Conservation (phyloP, 2,888 invertebrate species). For the Ryuthela nishihirai region DNA sequence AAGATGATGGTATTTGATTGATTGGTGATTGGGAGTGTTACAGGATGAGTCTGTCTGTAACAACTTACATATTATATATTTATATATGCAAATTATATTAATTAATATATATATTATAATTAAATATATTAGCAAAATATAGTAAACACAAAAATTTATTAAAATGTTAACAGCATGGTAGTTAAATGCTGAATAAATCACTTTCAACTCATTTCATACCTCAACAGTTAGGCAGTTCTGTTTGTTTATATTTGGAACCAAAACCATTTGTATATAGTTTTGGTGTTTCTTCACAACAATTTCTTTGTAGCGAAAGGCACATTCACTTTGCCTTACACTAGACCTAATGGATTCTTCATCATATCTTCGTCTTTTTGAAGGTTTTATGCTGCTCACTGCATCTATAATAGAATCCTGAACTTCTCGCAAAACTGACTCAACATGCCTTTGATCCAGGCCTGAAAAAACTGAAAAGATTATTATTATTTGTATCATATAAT, state of each 20-base stretch:
- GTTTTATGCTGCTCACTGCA: not conserved
- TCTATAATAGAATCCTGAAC: conserved; percentile 2
- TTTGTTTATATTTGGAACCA: conserved; percentile 59
- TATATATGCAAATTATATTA: too few relatives aligned
- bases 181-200: too few relatives aligned
- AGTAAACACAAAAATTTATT: not conserved
- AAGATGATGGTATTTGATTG: too few relatives aligned
- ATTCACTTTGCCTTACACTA: conserved; percentile 51
- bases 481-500: too few relatives aligned
- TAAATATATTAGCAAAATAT: too few relatives aligned
- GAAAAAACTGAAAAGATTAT: conserved; percentile 2
- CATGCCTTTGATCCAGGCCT: conserved; percentile 1
- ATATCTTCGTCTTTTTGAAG: conserved; percentile 4
- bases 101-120: too few relatives aligned
- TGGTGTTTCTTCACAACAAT: conserved; percentile 59
- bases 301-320: conserved; percentile 53
- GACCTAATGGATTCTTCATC: conserved; percentile 26
- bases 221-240: conserved; percentile 61
- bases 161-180: not conserved
- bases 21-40: too few relatives aligned
- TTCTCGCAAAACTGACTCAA: conserved; percentile 8
- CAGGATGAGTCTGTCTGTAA: too few relatives aligned
- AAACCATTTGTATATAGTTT: conserved; percentile 62
- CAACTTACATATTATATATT: too few relatives aligned
- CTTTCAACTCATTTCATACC: too few relatives aligned